These are phyloP conservation scores for Scaptomyza caliginosa DNA, from an alignment of 2,888 invertebrate genomes.

Conservation along the genomic window DNA sequence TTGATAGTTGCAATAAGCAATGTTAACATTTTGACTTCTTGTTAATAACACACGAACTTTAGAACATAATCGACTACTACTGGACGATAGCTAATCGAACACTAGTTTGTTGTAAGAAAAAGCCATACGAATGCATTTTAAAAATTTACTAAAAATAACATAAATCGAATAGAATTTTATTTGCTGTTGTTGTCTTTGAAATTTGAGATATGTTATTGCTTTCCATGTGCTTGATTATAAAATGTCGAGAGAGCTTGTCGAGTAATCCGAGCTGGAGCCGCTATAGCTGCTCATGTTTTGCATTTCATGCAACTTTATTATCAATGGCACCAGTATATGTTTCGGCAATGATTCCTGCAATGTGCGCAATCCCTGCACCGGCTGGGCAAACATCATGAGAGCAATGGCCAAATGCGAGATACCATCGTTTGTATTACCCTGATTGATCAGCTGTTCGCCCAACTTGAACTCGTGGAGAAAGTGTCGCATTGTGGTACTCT, in stretches of 20 bases:
- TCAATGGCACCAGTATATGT: constrained; percentile 1
- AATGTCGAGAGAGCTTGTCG: constrained; percentile 3
- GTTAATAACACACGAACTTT: too few relatives aligned
- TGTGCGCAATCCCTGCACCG: constrained; percentile 1
- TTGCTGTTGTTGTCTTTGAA: background rate
- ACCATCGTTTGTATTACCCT: constrained; percentile 22
- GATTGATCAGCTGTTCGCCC: constrained; percentile 22
- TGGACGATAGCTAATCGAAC: too few relatives aligned
- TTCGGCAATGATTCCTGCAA: constrained; percentile 25
- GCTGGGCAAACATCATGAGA: constrained; percentile 32
- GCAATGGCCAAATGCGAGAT: constrained; percentile 35
- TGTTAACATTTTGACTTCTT: too few relatives aligned
- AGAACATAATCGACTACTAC: too few relatives aligned
- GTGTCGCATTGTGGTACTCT: background rate
- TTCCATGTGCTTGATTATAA: background rate
- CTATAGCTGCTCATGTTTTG: background rate
- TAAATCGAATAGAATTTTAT: background rate
- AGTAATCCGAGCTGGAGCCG: constrained; percentile 8
- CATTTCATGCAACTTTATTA: constrained; percentile 10
- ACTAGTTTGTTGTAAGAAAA: too few relatives aligned
- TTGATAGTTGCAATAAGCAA: background rate
- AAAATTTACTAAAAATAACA: background rate
- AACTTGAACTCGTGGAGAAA: constrained; percentile 24
- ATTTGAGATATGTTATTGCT: background rate
- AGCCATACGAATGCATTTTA: background rate